Percentiles rank a stretch among this genome's conserved stretches.
These are phyloP conservation scores for Lampris megalopsis DNA, from an alignment of 2,113 vertebrate species.

Conservation along the genomic window DNA sequence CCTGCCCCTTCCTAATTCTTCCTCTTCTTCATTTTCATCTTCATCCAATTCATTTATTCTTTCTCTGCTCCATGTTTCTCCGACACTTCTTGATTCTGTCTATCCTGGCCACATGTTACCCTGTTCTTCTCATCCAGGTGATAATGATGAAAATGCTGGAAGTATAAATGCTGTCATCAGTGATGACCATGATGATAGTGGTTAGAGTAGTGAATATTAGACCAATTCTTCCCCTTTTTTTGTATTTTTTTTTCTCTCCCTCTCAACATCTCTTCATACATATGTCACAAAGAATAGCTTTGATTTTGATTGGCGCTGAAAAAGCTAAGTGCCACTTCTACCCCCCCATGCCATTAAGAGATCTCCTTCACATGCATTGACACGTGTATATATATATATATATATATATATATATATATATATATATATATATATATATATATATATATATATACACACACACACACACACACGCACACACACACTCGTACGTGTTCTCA, in stretches of 20 bases:
- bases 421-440: not conserved
- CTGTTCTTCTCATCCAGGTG: too few relatives aligned
- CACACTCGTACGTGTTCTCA: not conserved
- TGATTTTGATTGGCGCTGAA: slow-evolving; percentile 75
- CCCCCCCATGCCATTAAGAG: slow-evolving; percentile 45
- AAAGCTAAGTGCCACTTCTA: slow-evolving; percentile 72
- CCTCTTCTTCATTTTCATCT: not conserved
- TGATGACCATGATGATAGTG: too few relatives aligned
- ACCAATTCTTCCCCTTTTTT: not conserved
- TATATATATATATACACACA: too few relatives aligned
- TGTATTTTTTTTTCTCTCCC: too few relatives aligned
- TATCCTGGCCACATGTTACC: slow-evolving; percentile 6
- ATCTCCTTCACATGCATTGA: slow-evolving; percentile 25
- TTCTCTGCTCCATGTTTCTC: not conserved
- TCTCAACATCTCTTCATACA: too few relatives aligned
- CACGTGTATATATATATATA: slow-evolving; percentile 5
- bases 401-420: slow-evolving; percentile 13
- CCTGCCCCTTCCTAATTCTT: not conserved
- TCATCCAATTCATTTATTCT: not conserved
- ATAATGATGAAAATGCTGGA: too few relatives aligned
- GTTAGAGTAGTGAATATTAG: too few relatives aligned
- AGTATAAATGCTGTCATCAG: too few relatives aligned
- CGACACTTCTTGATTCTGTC: not conserved
- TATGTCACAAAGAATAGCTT: slow-evolving; percentile 53
- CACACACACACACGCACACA: not conserved